These are phyloP conservation scores for Synergus japonicus DNA, from an alignment of 2,888 invertebrate genomes.

Conservation along the genomic window DNA sequence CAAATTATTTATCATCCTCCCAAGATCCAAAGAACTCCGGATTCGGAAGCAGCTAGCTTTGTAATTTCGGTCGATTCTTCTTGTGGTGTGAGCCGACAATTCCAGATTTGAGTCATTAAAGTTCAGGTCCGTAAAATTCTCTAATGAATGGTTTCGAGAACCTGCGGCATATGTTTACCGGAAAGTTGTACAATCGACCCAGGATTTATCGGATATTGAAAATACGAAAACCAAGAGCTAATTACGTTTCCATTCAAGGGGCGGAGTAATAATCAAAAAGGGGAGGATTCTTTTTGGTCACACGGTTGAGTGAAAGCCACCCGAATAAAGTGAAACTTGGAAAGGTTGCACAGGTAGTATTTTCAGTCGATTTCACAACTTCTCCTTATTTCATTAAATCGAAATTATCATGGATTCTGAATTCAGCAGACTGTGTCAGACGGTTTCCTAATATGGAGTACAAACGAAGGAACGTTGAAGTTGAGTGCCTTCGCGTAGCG, in stretches of 20 bases:
- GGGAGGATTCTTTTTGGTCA: neutral
- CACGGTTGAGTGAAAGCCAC: neutral
- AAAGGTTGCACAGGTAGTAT: neutral
- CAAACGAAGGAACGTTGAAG: constrained; percentile 55
- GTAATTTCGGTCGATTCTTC: constrained; percentile 17
- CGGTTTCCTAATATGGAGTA: neutral
- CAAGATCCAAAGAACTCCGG: neutral
- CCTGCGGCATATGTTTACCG: constrained; percentile 8
- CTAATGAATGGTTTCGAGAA: constrained; percentile 19
- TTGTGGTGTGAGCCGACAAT: neutral
- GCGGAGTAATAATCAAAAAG: neutral
- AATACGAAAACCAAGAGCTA: neutral
- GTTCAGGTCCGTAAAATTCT: constrained; percentile 9
- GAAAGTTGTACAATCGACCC: constrained; percentile 7
- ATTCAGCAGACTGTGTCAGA: neutral
- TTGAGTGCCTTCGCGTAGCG: constrained; percentile 63
- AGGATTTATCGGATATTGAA: constrained; percentile 14
- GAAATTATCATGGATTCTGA: neutral
- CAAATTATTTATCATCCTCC: constrained; percentile 14
- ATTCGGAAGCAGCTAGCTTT: constrained; percentile 3
- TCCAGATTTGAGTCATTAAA: neutral
- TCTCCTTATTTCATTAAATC: neutral
- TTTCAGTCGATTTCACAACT: neutral
- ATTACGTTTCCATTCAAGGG: constrained; percentile 5
- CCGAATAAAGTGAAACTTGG: neutral